Conservation (phyloP, 2,888 invertebrate genomes). For the Ctena decussata region DNA sequence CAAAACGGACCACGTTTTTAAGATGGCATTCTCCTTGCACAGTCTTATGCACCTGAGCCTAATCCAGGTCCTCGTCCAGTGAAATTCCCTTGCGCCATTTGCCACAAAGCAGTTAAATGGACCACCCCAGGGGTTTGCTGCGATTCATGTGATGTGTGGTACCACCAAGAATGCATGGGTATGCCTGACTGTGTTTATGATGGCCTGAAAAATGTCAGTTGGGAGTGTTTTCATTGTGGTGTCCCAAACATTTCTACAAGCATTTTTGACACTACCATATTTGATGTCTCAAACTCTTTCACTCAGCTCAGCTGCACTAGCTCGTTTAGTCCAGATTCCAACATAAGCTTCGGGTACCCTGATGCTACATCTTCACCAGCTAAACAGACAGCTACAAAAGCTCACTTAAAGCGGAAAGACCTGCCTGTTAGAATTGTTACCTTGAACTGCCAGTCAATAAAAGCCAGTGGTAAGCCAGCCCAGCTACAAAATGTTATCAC, state of each 20-base stretch:
- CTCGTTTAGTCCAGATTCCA: not conserved
- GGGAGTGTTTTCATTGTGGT: slow-evolving; percentile 29
- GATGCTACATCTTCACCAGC: slow-evolving; percentile 8
- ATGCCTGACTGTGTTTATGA: slow-evolving; percentile 16
- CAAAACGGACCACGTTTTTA: too few species aligned
- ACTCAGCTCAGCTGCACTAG: not conserved
- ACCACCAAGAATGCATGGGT: slow-evolving; percentile 34
- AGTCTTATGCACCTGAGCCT: too few species aligned
- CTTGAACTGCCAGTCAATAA: slow-evolving; percentile 27
- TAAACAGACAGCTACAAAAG: not conserved
- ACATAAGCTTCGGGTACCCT: not conserved
- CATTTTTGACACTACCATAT: not conserved
- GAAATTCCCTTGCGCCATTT: slow-evolving; percentile 26
- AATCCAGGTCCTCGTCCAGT: too few species aligned
- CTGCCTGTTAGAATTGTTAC: slow-evolving; percentile 2
- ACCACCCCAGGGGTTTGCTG: slow-evolving; percentile 15
- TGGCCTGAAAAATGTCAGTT: not conserved
- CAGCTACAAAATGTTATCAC: slow-evolving; percentile 6
- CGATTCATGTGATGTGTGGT: slow-evolving; percentile 36
- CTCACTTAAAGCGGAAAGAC: not conserved
- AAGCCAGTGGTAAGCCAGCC: not conserved
- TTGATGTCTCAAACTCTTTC: not conserved
- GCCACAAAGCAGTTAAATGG: slow-evolving; percentile 27
- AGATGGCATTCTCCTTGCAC: too few species aligned
- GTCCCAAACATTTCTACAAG: not conserved